A percentile compares a stretch with the other conserved stretches of the same genome.
These are phyloP conservation scores for Drosophila quinaria DNA, from an alignment of 2,888 invertebrate genomes.

Conservation along the genomic window DNA sequence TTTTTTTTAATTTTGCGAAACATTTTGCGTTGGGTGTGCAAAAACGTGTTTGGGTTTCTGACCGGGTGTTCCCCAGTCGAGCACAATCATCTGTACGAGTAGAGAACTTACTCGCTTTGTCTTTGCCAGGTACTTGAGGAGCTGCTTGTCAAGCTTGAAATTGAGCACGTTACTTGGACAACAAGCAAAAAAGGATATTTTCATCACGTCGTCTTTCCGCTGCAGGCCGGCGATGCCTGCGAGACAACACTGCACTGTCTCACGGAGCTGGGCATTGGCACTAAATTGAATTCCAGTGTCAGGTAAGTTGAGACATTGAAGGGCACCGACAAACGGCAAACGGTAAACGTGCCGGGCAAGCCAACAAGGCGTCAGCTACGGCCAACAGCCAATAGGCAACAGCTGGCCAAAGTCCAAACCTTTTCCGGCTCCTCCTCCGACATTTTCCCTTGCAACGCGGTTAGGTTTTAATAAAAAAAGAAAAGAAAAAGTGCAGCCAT, in stretches of 20 bases:
- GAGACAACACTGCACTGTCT: constrained; percentile 91
- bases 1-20: too few relatives aligned
- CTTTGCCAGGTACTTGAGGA: constrained; percentile 88
- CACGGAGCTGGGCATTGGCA: constrained; percentile 90
- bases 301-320: constrained; percentile 87
- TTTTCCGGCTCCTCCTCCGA: neutral
- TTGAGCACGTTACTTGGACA: constrained; percentile 90
- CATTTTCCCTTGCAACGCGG: neutral
- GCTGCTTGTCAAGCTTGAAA: constrained; percentile 88
- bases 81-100: neutral
- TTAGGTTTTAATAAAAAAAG: constrained; percentile 40
- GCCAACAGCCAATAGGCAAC: constrained; percentile 50
- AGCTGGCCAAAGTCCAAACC: constrained; percentile 54
- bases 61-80: neutral
- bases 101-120: neutral
- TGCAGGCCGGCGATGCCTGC: constrained; percentile 90
- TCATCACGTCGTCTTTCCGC: constrained; percentile 90
- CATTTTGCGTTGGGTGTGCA: too few relatives aligned
- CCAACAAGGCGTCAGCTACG: constrained; percentile 39
- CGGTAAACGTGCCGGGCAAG: constrained; percentile 67
- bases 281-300: constrained; percentile 89
- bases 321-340: constrained; percentile 34
- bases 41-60: too few relatives aligned
- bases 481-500: constrained; percentile 54
- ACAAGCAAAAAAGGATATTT: constrained; percentile 89